Conservation (phyloP, 2,113 vertebrate species). For the Puntigrus tetrazona region DNA sequence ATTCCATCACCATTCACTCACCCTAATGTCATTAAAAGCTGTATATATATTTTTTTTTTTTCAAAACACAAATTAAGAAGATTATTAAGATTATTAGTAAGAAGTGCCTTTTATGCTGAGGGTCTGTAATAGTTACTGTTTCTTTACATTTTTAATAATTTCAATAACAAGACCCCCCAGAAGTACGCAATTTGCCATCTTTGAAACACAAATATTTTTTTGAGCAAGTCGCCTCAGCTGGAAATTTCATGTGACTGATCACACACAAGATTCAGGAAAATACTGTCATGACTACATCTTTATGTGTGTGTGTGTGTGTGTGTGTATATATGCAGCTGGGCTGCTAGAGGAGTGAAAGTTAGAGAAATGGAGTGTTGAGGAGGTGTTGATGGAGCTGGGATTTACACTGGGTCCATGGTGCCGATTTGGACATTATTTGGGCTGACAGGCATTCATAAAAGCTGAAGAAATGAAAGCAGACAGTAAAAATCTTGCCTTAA, state of each 20-base stretch:
- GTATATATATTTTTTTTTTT: no score
- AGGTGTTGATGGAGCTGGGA: slow-evolving; percentile 23
- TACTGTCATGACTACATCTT: background rate
- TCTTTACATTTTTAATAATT: background rate
- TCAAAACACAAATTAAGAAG: background rate
- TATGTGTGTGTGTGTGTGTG: background rate
- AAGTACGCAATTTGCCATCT: background rate
- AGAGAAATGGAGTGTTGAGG: background rate
- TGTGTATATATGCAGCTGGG: background rate
- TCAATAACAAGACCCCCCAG: background rate
- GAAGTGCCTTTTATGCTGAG: background rate
- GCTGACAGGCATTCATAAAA: slow-evolving; percentile 37
- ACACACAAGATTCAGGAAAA: background rate
- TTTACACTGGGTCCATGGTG: slow-evolving; percentile 36
- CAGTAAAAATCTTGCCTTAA: slow-evolving; percentile 39
- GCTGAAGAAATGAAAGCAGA: slow-evolving; percentile 44
- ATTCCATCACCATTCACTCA: background rate
- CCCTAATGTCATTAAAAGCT: background rate
- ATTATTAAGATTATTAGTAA: background rate
- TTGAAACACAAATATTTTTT: background rate
- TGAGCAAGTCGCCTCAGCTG: background rate
- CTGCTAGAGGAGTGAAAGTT: background rate
- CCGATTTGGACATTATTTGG: slow-evolving; percentile 35
- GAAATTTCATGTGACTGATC: background rate
- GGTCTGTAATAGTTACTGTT: background rate